Conservation (phyloP, 2,113 vertebrate species). For the Cynocephalus volans region DNA sequence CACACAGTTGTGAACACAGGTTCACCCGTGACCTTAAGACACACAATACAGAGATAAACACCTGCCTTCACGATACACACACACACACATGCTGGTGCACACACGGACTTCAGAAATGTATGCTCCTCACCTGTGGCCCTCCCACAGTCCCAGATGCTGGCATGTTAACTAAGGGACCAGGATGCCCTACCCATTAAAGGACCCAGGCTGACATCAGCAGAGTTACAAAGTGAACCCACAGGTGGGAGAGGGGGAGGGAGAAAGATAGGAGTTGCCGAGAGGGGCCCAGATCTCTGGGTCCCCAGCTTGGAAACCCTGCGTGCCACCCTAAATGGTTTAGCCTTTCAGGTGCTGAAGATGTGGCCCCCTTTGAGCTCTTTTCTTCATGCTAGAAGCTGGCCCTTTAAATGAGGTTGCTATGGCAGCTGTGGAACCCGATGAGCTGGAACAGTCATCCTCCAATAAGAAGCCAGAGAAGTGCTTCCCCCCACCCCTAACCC, state of each 20-base stretch:
- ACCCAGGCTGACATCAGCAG: not conserved
- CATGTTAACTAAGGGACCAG: not conserved
- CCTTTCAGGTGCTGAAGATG: not conserved
- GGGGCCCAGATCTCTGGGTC: not conserved
- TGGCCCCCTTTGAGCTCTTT: not conserved
- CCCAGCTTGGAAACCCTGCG: not conserved
- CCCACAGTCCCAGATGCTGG: not conserved
- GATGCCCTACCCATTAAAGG: not conserved
- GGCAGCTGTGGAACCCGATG: not conserved
- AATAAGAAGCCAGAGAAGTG: conserved; percentile 22
- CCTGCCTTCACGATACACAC: not conserved
- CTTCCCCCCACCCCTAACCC: too few species aligned
- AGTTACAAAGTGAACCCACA: not conserved
- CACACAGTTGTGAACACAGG: not conserved
- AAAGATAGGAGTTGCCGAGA: not conserved
- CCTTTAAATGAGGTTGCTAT: conserved; percentile 40
- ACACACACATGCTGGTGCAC: fast-evolving
- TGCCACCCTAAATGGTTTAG: not conserved
- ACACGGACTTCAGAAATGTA: not conserved
- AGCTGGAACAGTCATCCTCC: conserved; percentile 31
- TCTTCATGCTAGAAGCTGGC: not conserved
- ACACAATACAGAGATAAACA: not conserved
- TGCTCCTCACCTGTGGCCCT: not conserved
- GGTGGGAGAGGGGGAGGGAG: not conserved
- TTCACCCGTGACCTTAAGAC: not conserved